Conservation (phyloP, 1,140 invertebrate species). For the Drosophila nasuta region DNA sequence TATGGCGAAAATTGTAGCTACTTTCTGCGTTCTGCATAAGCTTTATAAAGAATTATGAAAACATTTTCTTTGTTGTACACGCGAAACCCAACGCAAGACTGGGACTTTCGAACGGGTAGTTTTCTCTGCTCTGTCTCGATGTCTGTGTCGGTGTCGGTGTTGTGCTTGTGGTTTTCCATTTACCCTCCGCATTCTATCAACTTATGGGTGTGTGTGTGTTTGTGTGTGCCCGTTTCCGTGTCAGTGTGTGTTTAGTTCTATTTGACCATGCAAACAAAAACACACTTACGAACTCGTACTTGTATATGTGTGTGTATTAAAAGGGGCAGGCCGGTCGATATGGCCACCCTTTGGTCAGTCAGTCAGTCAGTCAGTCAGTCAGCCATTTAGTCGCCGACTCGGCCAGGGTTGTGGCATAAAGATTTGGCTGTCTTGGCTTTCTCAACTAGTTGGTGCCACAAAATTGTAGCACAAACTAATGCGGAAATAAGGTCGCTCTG, state of each 20-base stretch:
- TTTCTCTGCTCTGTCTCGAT: slow-evolving; percentile 10
- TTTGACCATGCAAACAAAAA: slow-evolving; percentile 34
- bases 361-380: not conserved
- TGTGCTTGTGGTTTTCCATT: slow-evolving; percentile 8
- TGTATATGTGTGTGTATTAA: not conserved
- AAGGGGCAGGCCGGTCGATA: slow-evolving; percentile 23
- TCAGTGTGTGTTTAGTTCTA: slow-evolving; percentile 13
- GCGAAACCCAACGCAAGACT: slow-evolving; percentile 39
- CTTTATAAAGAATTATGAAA: slow-evolving; percentile 31
- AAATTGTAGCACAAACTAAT: slow-evolving; percentile 7
- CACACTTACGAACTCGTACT: slow-evolving; percentile 5
- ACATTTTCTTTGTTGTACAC: slow-evolving; percentile 40
- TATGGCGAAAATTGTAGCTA: slow-evolving; percentile 4
- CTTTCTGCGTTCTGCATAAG: slow-evolving; percentile 7
- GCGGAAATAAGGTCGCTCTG: slow-evolving; percentile 11
- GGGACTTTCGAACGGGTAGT: slow-evolving; percentile 16
- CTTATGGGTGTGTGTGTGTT: not conserved
- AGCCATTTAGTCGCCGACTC: not conserved
- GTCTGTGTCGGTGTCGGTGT: too few relatives aligned
- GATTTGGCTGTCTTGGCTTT: slow-evolving; percentile 9
- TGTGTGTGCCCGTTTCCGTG: slow-evolving; percentile 4
- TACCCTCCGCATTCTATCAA: not conserved
- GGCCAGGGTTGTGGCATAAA: not conserved
- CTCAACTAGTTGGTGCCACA: slow-evolving; percentile 14
- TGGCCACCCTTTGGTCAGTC: slow-evolving; percentile 23